Evolutionary conservation across 64 coral and sea anemone species (phyloP), one percentile per base, ranked within the genome.

Genomic region (Astreopora myriophthalma): DNA sequence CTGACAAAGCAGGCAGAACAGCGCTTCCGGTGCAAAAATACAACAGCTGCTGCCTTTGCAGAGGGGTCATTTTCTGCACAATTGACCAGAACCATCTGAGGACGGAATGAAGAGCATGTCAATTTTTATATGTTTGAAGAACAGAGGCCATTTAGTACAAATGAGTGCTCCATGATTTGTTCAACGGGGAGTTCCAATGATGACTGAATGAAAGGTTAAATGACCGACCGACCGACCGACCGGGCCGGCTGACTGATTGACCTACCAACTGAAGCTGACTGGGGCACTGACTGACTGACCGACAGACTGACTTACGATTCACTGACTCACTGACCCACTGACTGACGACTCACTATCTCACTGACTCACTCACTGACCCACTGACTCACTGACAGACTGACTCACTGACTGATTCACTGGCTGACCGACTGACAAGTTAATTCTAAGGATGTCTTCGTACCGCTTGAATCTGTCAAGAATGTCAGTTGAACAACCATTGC

Each of bases 21-120:
- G 95, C 95, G 52, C 95, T 96, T 8, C 95, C 95, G 6, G 95
- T 96, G 32, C 95, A 96, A 48, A 90, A 96, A n/a, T 96, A 93
- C 11, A 96, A 86, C 71, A 96, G 39, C 65, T 96, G 95, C 62
- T 93, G 91, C 11, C 91, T 71, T 40, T 93, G 91, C 31, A 96
- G 79, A 3, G 95, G 57, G 30, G 86, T 96, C 94, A 96, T 96
- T 60, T 96, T 96, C 60, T 96, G 94, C 2, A 96, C 94, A 71
- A 96, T 96, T 1, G 94, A 93, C 94, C 94, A 96, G 76, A 96
- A 96, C 94, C 94, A 96, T 26, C 90, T 92, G 69, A 29, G 22
- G 16, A 69, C 3, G 34, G 20, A 74, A 14, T 0, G 8, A 35
- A 89, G 26, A 25, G 33, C 3, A 2, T 30, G 13, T 9, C 11